Evolutionary conservation across 2,888 invertebrate species (phyloP).

Genomic region (Drosophila buzzatii): DNA sequence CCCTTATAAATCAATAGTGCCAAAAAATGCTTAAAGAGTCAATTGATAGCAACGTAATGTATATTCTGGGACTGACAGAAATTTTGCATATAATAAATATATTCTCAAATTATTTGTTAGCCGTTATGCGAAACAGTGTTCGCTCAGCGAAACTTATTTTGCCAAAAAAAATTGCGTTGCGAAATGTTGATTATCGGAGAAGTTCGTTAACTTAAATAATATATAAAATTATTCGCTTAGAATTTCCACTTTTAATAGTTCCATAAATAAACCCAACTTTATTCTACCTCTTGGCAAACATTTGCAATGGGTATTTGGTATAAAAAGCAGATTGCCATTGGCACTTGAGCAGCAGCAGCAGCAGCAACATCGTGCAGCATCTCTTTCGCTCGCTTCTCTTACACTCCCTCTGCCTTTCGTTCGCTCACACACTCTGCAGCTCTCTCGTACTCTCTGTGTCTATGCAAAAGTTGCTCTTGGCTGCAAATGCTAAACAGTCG

Average conservation of each 20-base stretch:
- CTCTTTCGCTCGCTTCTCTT: slow-evolving; percentile 16
- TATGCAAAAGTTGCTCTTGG: slow-evolving; percentile 49
- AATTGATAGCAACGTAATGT: too few relatives aligned
- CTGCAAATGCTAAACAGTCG: slow-evolving; percentile 72
- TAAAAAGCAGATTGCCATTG: slow-evolving; percentile 74
- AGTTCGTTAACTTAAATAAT: too few relatives aligned
- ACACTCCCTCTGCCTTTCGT: slow-evolving; percentile 8
- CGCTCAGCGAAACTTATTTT: too few relatives aligned
- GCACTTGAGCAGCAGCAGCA: slow-evolving; percentile 70
- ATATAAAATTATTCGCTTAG: neutral
- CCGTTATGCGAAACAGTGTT: too few relatives aligned
- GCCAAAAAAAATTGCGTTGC: too few relatives aligned
- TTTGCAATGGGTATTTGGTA: slow-evolving; percentile 10
- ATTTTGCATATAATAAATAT: too few relatives aligned
- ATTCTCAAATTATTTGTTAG: too few relatives aligned
- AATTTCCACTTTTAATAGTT: neutral
- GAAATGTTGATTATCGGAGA: too few relatives aligned
- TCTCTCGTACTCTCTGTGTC: slow-evolving; percentile 14
- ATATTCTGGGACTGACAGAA: too few relatives aligned
- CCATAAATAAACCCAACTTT: neutral
- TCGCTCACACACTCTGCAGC: neutral
- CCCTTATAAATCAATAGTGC: too few relatives aligned
- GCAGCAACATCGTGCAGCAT: slow-evolving; percentile 64
- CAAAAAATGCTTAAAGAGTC: too few relatives aligned
- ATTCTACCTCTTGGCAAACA: neutral